A percentile compares a stretch with the other conserved stretches of the same genome.
Evolutionary conservation across 2,113 vertebrate genomes (phyloP).

Genomic region (Dermatemys mawii): DNA sequence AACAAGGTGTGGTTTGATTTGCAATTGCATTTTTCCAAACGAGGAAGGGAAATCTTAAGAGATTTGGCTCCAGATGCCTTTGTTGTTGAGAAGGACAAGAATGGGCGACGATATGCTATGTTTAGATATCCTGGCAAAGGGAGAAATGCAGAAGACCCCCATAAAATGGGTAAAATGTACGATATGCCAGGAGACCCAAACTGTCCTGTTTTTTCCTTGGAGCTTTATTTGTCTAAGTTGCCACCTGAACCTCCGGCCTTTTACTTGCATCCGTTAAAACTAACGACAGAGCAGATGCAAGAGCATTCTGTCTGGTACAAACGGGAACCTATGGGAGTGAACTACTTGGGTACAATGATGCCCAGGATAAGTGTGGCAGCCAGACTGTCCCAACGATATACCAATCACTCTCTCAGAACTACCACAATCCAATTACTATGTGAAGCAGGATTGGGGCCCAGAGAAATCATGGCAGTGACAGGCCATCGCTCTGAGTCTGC

Average conservation of each 20-base stretch:
- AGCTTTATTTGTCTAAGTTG: slow-evolving; percentile 74
- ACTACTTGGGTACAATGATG: slow-evolving; percentile 74
- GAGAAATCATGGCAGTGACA: slow-evolving; percentile 71
- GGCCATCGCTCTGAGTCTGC: slow-evolving; percentile 62
- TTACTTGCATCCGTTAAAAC: slow-evolving; percentile 72
- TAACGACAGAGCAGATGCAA: slow-evolving; percentile 66
- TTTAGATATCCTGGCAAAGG: slow-evolving; percentile 70
- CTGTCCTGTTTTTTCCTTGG: slow-evolving; percentile 74
- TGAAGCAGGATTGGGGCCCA: slow-evolving; percentile 72
- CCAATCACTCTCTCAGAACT: slow-evolving; percentile 73
- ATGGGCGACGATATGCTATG: slow-evolving; percentile 60
- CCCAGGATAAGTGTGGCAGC: slow-evolving; percentile 71
- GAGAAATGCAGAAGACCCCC: slow-evolving; percentile 64
- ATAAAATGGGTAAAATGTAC: slow-evolving; percentile 76
- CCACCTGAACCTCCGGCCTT: slow-evolving; percentile 73
- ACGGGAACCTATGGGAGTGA: slow-evolving; percentile 73
- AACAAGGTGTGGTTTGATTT: slow-evolving; percentile 78
- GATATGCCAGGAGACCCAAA: slow-evolving; percentile 73
- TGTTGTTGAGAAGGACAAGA: slow-evolving; percentile 72
- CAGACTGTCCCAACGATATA: slow-evolving; percentile 69
- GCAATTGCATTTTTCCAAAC: slow-evolving; percentile 74
- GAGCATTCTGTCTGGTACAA: slow-evolving; percentile 74
- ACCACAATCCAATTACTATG: slow-evolving; percentile 72
- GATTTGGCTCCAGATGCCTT: slow-evolving; percentile 75
- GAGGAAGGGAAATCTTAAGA: slow-evolving; percentile 74